phyloP scores from a whole-genome alignment of 2,888 invertebrate genomes.

The Zygaena filipendulae region DNA sequence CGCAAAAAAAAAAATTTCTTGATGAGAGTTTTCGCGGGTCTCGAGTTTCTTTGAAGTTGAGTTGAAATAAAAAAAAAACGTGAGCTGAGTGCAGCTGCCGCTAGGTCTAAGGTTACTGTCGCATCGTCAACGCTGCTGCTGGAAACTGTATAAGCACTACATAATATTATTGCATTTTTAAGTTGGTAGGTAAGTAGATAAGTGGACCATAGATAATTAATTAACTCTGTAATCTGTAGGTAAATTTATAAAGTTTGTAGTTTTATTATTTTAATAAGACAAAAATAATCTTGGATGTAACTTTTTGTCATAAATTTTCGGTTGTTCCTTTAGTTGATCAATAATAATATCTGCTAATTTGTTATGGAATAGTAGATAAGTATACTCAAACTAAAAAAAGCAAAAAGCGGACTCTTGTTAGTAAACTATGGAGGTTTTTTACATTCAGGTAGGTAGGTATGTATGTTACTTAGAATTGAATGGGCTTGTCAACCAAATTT shows the following conservation, averaged over 20 bases:
- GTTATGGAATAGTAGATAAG: no score
- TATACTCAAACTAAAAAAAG: no score
- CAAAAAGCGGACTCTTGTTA: no score
- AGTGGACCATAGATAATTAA: background rate
- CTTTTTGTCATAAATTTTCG: no score
- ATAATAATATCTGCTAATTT: no score
- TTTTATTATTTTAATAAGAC: background rate
- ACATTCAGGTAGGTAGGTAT: no score
- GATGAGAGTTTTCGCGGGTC: slow-evolving; percentile 45
- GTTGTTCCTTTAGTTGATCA: no score
- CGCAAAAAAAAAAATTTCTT: slow-evolving; percentile 29
- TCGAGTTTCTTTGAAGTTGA: slow-evolving; percentile 45
- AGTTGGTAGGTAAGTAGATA: background rate
- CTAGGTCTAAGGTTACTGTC: slow-evolving; percentile 53
- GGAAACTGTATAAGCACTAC: slow-evolving; percentile 3
- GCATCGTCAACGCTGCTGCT: slow-evolving; percentile 22
- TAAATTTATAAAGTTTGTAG: background rate
- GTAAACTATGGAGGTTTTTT: no score
- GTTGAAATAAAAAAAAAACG: slow-evolving; percentile 35
- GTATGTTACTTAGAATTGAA: no score
- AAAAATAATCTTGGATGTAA: no score
- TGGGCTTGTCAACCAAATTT: no score
- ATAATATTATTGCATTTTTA: background rate
- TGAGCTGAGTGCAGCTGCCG: slow-evolving; percentile 43
- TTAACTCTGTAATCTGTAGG: background rate